A percentile compares a stretch with the other conserved stretches of the same genome.
Conservation (phyloP, 1,140 invertebrate genomes). For the Drosophila novamexicana region DNA sequence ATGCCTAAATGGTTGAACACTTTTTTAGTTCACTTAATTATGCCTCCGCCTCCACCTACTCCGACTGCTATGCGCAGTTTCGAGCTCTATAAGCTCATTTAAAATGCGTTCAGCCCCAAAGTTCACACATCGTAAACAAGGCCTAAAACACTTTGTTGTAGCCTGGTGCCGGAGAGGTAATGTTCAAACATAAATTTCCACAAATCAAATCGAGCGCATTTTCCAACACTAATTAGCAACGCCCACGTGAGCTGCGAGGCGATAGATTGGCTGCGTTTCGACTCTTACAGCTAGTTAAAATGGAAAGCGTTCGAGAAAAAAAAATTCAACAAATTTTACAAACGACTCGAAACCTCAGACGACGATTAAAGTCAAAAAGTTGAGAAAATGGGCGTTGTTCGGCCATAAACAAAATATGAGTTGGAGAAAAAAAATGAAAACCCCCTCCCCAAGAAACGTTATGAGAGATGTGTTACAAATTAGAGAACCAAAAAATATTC, state of each 20-base stretch:
- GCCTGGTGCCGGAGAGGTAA: conserved; percentile 38
- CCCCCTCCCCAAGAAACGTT: conserved; percentile 2
- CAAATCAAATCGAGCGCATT: conserved; percentile 81
- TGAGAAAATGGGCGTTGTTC: conserved; percentile 75
- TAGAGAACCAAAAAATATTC: conserved; percentile 9
- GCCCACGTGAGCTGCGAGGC: conserved; percentile 53
- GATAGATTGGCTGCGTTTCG: conserved; percentile 41
- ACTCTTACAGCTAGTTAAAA: conserved; percentile 32
- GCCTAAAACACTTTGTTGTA: conserved; percentile 33
- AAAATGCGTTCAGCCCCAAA: conserved; percentile 73
- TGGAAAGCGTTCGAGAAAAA: conserved; percentile 59
- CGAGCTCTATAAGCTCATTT: conserved; percentile 53
- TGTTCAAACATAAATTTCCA: conserved; percentile 74
- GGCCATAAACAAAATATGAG: conserved; percentile 62
- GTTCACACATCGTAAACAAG: conserved; percentile 75
- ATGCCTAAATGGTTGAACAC: conserved; percentile 23
- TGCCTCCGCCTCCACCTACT: conserved; percentile 16
- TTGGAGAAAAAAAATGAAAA: conserved; percentile 22
- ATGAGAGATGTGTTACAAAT: conserved; percentile 71
- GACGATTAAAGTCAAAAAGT: conserved; percentile 75
- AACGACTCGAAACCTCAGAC: conserved; percentile 42
- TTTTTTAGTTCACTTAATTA: conserved; percentile 30
- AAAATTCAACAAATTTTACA: conserved; percentile 50
- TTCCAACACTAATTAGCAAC: conserved; percentile 77
- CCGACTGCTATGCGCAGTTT: not conserved